These are phyloP conservation scores for Conchocele bisecta DNA, from an alignment of 2,888 invertebrate species.

Conservation along the genomic window DNA sequence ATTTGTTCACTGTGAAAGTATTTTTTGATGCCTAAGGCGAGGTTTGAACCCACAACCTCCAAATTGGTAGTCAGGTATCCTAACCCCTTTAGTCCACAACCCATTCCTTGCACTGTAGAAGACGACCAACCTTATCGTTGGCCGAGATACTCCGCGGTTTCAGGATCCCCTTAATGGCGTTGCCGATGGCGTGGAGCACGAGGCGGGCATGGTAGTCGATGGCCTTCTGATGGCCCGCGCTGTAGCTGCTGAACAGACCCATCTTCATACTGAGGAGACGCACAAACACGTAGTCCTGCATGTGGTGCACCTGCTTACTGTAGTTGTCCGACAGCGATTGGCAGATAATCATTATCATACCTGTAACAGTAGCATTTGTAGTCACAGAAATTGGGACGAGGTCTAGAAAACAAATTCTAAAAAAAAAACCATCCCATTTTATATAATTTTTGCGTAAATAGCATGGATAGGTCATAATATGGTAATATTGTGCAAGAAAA, in stretches of 20 bases:
- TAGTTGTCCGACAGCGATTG: slow-evolving; percentile 94
- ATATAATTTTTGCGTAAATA: too few relatives aligned
- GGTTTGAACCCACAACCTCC: too few relatives aligned
- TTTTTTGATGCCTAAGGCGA: too few relatives aligned
- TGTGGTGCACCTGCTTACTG: slow-evolving; percentile 90
- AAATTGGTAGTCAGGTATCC: too few relatives aligned
- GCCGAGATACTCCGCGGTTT: slow-evolving; percentile 91
- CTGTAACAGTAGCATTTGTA: slow-evolving; percentile 71
- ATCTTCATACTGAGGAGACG: slow-evolving; percentile 92
- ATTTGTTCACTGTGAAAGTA: too few relatives aligned
- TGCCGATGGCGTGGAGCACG: slow-evolving; percentile 90
- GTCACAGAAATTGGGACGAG: too few relatives aligned
- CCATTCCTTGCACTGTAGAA: too few relatives aligned
- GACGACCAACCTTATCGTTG: slow-evolving; percentile 87
- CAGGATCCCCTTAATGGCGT: slow-evolving; percentile 90
- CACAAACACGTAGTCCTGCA: slow-evolving; percentile 93
- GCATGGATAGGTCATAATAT: too few relatives aligned
- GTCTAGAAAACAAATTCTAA: too few relatives aligned
- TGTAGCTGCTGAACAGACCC: slow-evolving; percentile 88
- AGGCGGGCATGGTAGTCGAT: slow-evolving; percentile 92
- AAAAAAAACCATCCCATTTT: too few relatives aligned
- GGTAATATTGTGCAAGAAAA: too few relatives aligned
- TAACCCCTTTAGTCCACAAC: neutral
- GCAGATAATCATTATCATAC: slow-evolving; percentile 91
- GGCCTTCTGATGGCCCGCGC: slow-evolving; percentile 87